Evolutionary conservation across 2,888 invertebrate genomes (phyloP).

Genomic region (Sisyra terminalis): DNA sequence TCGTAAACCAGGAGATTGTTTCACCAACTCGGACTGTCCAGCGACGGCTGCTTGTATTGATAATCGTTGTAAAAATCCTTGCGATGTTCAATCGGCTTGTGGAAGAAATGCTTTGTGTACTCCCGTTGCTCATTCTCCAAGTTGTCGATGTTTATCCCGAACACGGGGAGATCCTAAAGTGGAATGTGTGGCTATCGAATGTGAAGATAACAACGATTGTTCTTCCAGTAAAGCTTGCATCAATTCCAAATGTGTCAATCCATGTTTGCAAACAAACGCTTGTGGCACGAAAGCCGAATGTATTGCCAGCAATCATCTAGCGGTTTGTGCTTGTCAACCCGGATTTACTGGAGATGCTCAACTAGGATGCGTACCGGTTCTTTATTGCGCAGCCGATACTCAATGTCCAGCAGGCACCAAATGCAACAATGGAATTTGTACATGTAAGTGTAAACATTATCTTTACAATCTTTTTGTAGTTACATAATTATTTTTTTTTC

Average conservation of each 20-base stretch:
- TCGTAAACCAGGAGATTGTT: slow-evolving; percentile 67
- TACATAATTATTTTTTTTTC: not conserved
- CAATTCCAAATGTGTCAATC: slow-evolving; percentile 63
- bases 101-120: slow-evolving; percentile 62
- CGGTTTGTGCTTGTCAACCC: slow-evolving; percentile 66
- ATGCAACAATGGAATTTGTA: slow-evolving; percentile 68
- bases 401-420: slow-evolving; percentile 74
- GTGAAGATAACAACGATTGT: slow-evolving; percentile 64
- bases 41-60: slow-evolving; percentile 56
- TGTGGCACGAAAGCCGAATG: slow-evolving; percentile 72
- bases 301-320: slow-evolving; percentile 57
- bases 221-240: slow-evolving; percentile 52
- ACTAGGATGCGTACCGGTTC: slow-evolving; percentile 66
- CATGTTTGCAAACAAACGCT: slow-evolving; percentile 63
- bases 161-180: slow-evolving; percentile 59
- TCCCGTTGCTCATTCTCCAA: slow-evolving; percentile 47
- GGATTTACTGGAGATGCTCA: slow-evolving; percentile 78
- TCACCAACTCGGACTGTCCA: slow-evolving; percentile 64
- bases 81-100: slow-evolving; percentile 46
- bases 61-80: slow-evolving; percentile 63
- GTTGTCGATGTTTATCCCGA: slow-evolving; percentile 58
- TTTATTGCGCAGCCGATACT: slow-evolving; percentile 63
- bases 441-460: slow-evolving; percentile 34
- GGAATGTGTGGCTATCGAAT: slow-evolving; percentile 60
- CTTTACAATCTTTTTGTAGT: not conserved